A percentile compares a stretch with the other conserved stretches of the same genome.
phyloP scores from a whole-genome alignment of 2,888 invertebrate species.

The Lagria hirta region DNA sequence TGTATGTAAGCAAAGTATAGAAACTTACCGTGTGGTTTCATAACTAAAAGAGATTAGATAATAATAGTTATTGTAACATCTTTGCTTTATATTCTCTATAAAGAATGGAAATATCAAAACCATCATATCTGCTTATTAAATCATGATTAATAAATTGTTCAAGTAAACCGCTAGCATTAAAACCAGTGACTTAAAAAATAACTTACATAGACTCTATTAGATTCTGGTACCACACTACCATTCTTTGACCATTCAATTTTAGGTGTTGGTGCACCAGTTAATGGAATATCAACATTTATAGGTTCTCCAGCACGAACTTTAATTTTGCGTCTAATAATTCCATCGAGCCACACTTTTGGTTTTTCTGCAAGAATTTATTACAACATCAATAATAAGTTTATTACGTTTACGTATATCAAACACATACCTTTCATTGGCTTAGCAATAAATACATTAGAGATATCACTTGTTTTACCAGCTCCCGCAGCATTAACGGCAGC shows the following conservation, averaged over 20 bases:
- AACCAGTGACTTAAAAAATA: too few relatives aligned
- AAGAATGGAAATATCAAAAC: too few relatives aligned
- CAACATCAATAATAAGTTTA: conserved; percentile 4
- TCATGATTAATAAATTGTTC: too few relatives aligned
- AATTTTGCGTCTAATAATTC: conserved; percentile 85
- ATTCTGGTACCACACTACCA: conserved; percentile 65
- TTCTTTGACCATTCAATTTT: conserved; percentile 86
- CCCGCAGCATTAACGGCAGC: conserved; percentile 93
- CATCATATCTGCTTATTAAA: too few relatives aligned
- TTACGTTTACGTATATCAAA: too few relatives aligned
- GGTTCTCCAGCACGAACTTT: conserved; percentile 97
- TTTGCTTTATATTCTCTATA: too few relatives aligned
- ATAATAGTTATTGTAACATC: too few relatives aligned
- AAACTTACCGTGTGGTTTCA: too few relatives aligned
- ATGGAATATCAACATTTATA: conserved; percentile 89
- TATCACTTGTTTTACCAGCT: conserved; percentile 85
- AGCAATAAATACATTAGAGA: conserved; percentile 80
- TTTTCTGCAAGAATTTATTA: conserved; percentile 63
- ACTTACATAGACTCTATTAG: conserved; percentile 68
- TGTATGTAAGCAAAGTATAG: too few relatives aligned
- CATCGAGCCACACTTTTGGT: conserved; percentile 87
- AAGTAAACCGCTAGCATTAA: too few relatives aligned
- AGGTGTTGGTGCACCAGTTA: conserved; percentile 92
- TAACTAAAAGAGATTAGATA: too few relatives aligned
- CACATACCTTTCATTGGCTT: conserved; percentile 77